Evolutionary conservation across 2,113 vertebrate genomes (phyloP), one percentile per base, ranked within the genome.

Genomic region (Asarcornis scutulata): DNA sequence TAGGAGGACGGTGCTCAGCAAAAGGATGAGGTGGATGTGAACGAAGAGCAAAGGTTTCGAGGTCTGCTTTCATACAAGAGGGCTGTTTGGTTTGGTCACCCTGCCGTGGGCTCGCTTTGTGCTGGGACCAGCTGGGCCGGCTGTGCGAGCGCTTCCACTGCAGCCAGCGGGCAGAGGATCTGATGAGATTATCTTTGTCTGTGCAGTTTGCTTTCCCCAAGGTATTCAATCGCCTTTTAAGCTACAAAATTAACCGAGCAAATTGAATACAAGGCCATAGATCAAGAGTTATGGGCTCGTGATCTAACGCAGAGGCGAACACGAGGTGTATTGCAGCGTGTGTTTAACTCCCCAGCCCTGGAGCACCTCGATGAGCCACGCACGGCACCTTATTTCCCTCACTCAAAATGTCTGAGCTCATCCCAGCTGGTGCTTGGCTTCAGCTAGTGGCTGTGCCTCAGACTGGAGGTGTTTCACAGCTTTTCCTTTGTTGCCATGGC

Each of bases 381-480:
- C 78, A 40, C 0, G 1, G 64, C 77, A 38, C 38, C 25, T 29
- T 21, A 44, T 91, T 95, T 79, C 10, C 3, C 46, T 67, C 13
- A 4, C 62, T 91, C 66, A 62, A 8, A 76, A 13, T 22, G 90
- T 40, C 48, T 72, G 93, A 76, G 91, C 50, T 27, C 77, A 23
- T 63, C 92, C 29, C 59, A 42, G 88, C 59, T 48, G 67, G 48
- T 38, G 79, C 68, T 67, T 40, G 62, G 80, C 50, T 88, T 71
- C 84, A 66, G 83, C 6, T 64, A 8, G 83, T 82, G 92, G 92
- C 66, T 78, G 80, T 92, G 69, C 86, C 86, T 88, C 94, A 91
- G 92, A 92, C 93, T 92, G 96, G 84, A 94, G 91, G 90, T 96
- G 93, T 97, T 93, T 92, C 91, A 95, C 88, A 89, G 92, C 91